Percentiles rank a stretch among this genome's conserved stretches.
Conservation (phyloP, 23 tunicate species). For the Styela clava region DNA sequence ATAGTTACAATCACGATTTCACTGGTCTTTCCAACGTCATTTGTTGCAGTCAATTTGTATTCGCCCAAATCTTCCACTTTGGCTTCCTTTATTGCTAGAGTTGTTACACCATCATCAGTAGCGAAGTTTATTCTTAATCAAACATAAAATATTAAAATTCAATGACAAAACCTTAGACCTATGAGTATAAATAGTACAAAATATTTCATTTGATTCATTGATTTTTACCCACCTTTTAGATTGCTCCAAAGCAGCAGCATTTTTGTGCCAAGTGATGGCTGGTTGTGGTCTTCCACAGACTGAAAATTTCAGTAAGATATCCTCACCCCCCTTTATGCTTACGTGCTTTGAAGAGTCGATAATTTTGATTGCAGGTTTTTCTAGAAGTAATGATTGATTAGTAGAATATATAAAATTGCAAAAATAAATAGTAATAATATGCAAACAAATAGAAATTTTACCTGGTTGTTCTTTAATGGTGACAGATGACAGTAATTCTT, state of each 20-base stretch:
- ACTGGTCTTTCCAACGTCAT: slow-evolving; percentile 45
- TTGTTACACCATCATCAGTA: slow-evolving; percentile 3
- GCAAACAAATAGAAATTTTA: not conserved
- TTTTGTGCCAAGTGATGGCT: slow-evolving; percentile 37
- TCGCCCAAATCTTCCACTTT: slow-evolving; percentile 69
- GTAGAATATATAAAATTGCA: too few species aligned
- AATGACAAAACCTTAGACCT: too few species aligned
- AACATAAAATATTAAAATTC: not conserved
- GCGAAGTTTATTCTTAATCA: not conserved
- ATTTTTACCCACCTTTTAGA: not conserved
- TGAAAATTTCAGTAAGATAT: slow-evolving; percentile 46
- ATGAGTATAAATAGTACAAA: too few species aligned
- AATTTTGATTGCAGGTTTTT: slow-evolving; percentile 8
- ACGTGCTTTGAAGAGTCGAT: slow-evolving; percentile 11
- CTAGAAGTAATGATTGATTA: not conserved
- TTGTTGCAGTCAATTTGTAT: slow-evolving; percentile 52
- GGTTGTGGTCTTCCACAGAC: slow-evolving; percentile 75
- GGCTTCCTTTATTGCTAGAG: not conserved
- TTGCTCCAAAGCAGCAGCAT: not conserved
- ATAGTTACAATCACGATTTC: slow-evolving; percentile 54
- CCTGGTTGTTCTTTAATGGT: slow-evolving; percentile 47
- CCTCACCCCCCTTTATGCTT: slow-evolving; percentile 60
- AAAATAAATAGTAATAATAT: too few species aligned
- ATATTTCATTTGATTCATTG: too few species aligned
- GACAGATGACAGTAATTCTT: slow-evolving; percentile 78